These are phyloP conservation scores for Macropodus opercularis DNA, from an alignment of 2,797 vertebrate genomes.

Conservation along the genomic window DNA sequence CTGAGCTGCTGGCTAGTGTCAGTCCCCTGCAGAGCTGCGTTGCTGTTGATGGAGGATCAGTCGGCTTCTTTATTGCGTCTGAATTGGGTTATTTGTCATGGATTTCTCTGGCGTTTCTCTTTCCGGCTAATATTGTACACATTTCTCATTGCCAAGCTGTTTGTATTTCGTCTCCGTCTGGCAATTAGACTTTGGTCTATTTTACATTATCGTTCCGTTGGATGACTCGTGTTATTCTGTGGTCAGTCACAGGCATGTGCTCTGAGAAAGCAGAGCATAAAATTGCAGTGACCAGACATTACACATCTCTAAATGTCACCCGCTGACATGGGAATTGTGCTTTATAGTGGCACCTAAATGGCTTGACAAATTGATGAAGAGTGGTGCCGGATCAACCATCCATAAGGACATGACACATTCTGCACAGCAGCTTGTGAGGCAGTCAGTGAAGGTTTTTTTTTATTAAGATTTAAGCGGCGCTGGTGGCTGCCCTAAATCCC, in stretches of 20 bases:
- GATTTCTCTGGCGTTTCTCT: conserved; percentile 32
- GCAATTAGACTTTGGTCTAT: conserved; percentile 21
- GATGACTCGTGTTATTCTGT: conserved; percentile 13
- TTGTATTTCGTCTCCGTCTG: conserved; percentile 40
- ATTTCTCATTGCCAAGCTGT: conserved; percentile 20
- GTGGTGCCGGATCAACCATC: conserved; percentile 31
- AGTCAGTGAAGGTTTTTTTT: conserved; percentile 62
- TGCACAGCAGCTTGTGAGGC: conserved; percentile 61
- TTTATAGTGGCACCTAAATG: conserved; percentile 32
- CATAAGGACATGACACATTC: conserved; percentile 34
- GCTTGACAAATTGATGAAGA: conserved; percentile 45
- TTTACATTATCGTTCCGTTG: conserved; percentile 19
- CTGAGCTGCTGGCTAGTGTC: conserved; percentile 31
- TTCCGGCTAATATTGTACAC: conserved; percentile 29
- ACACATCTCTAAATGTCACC: conserved; percentile 4
- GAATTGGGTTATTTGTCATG: conserved; percentile 51
- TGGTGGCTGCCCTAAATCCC: conserved; percentile 71
- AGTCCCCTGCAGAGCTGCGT: conserved; percentile 21
- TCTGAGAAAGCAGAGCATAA: conserved; percentile 25
- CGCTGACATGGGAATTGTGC: conserved; percentile 28
- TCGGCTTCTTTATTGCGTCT: conserved; percentile 43
- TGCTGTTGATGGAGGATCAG: conserved; percentile 34
- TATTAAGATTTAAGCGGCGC: conserved; percentile 67
- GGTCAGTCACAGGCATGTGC: conserved; percentile 9
- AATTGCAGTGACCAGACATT: conserved; percentile 18